A percentile compares a stretch with the other conserved stretches of the same genome.
Conservation (phyloP, 2,888 invertebrate genomes). For the Dolichopus griseipennis region DNA sequence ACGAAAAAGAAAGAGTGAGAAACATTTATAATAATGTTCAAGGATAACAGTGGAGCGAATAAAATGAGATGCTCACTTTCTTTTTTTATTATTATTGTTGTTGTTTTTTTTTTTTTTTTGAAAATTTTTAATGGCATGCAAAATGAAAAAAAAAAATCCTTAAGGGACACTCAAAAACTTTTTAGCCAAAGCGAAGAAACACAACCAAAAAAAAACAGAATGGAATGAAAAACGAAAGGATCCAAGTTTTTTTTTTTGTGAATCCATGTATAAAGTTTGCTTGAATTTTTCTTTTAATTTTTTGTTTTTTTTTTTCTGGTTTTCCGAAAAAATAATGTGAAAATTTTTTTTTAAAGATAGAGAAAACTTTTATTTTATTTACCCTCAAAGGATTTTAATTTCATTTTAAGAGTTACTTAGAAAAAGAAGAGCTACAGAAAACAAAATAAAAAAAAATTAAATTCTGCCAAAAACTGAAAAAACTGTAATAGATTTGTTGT, state of each 20-base stretch:
- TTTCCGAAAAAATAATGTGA: background rate
- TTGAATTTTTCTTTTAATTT: too few species aligned
- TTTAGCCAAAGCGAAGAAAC: background rate
- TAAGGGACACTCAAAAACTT: constrained; percentile 9
- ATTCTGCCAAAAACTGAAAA: too few species aligned
- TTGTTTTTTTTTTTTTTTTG: too few species aligned
- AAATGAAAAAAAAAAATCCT: constrained; percentile 9
- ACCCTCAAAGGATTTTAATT: constrained; percentile 6
- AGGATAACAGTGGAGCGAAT: constrained; percentile 20
- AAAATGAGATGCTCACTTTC: background rate
- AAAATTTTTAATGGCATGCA: background rate
- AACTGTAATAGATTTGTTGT: too few species aligned
- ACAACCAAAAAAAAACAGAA: background rate
- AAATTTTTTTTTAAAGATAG: constrained; percentile 2
- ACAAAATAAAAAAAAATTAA: too few species aligned
- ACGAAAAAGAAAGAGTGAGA: background rate
- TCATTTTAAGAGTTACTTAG: constrained; percentile 5
- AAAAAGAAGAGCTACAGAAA: background rate
- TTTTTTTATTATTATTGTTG: background rate
- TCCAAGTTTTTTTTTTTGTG: background rate
- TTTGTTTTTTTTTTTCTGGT: background rate
- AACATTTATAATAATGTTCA: constrained; percentile 23
- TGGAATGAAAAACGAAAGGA: background rate
- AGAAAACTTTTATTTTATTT: constrained; percentile 6
- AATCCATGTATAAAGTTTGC: background rate